Conservation (phyloP, 2,113 vertebrate genomes). For the Pseudolaguvia tuberculata region DNA sequence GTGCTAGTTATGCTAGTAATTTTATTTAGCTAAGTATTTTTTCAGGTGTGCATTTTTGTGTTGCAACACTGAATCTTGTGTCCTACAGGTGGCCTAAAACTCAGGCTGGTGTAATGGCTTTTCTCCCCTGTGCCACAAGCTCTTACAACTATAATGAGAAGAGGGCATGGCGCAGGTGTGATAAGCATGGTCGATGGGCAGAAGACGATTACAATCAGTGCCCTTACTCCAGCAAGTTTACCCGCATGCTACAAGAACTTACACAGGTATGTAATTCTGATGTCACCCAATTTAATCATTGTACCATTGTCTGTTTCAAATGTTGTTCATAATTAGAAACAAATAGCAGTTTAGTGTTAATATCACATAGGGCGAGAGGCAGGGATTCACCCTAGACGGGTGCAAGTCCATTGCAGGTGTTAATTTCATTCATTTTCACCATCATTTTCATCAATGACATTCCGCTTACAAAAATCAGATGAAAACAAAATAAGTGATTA, state of each 20-base stretch:
- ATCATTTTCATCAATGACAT: no score
- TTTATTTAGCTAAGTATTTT: not conserved
- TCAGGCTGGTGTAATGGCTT: conserved; percentile 77
- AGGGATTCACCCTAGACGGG: no score
- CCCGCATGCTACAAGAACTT: conserved; percentile 79
- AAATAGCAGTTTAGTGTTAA: no score
- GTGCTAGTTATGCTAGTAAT: not conserved
- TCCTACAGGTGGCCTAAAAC: conserved; percentile 82
- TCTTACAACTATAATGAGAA: conserved; percentile 69
- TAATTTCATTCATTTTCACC: no score
- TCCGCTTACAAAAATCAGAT: no score
- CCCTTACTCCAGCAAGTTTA: conserved; percentile 78
- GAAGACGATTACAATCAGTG: conserved; percentile 85
- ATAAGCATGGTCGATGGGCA: conserved; percentile 76
- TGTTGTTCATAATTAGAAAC: no score
- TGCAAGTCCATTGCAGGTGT: no score
- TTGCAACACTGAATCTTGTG: not conserved
- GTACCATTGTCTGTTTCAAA: no score
- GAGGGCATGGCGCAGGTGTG: conserved; percentile 82
- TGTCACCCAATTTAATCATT: no score
- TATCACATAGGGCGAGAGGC: no score
- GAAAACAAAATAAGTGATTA: no score
- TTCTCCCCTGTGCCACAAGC: conserved; percentile 72
- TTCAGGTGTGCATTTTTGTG: not conserved
- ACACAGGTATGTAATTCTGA: conserved; percentile 72